Base-by-base conservation (phyloP, 2,888 invertebrate species). In the Yponomeuta plumbellus region DNA sequence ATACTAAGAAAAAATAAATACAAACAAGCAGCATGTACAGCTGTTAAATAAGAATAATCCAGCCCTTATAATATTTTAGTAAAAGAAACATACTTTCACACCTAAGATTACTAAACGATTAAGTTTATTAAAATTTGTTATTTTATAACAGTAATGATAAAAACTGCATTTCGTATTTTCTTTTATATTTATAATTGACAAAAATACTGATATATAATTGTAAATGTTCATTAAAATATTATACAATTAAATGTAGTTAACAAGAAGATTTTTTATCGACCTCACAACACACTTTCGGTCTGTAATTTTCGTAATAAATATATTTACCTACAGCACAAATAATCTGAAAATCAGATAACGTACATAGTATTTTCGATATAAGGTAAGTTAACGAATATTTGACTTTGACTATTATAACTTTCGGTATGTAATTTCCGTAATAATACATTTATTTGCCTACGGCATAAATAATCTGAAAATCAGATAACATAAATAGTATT, bases 1-100 rank as follows among this genome's bases (percentile, higher is more conserved):
- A 26, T 26, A n/a, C 8, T 1, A 34, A 23, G 20, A 26, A 23
- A 34, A 56, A 63, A 56, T 62, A 26, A 66, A 66, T 20, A 21
- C 21, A 34, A 65, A 26, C 21, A 40, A 39, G 66, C 40, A 66
- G 58, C 63, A 61, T 61, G 3, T 59, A 59, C 59, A 59, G 59
- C 22, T 11, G 11, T 59, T 13, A 21, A 11, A 5, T 17, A 13
- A 52, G 44, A 17, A 52, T 34, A 52, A 52, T 52, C 44, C 44
- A 52, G 44, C 44, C 44, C 44, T 13, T 52, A 17, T 52, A 34
- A 13, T 52, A 52, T 44, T 13, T 44, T 44, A 8, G 4, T 1
- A 11, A 44, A 44, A 13, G 4, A 2, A 44, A 52, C 13, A 52
- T 52, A 52, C 4, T 17, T 52, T 52, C 5, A 52, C 17, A 17